These are phyloP conservation scores for Drosophila willistoni DNA, from an alignment of 1,140 invertebrate genomes.

Conservation along the genomic window DNA sequence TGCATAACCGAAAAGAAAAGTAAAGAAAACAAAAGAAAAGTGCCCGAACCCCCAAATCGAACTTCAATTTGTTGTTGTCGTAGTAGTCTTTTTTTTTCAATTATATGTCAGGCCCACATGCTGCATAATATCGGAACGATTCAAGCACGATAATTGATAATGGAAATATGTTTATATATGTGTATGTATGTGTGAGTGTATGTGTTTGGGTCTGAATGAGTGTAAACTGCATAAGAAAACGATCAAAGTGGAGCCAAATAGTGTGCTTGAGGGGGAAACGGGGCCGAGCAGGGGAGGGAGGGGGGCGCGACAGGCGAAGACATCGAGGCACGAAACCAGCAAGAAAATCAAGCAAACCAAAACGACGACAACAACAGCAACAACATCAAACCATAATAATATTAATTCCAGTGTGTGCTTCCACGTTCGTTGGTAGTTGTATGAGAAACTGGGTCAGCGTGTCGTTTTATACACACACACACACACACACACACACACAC, in stretches of 20 bases:
- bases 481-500: not conserved
- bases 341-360: constrained; percentile 76
- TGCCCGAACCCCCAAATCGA: constrained; percentile 25
- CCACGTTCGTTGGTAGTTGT: constrained; percentile 67
- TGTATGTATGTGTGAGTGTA: not conserved
- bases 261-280: not conserved
- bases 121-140: constrained; percentile 69
- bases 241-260: constrained; percentile 30
- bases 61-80: constrained; percentile 27
- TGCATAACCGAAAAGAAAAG: constrained; percentile 38
- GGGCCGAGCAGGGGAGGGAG: not conserved
- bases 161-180: constrained; percentile 50
- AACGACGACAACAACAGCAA: constrained; percentile 46
- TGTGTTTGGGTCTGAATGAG: constrained; percentile 25
- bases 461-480: constrained; percentile 64
- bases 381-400: constrained; percentile 72
- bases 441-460: constrained; percentile 80
- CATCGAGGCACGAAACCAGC: constrained; percentile 65
- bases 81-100: constrained; percentile 32
- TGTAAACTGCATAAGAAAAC: constrained; percentile 66
- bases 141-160: constrained; percentile 72
- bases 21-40: constrained; percentile 20
- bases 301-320: constrained; percentile 24
- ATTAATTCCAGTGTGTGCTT: constrained; percentile 81
- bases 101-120: constrained; percentile 71